A percentile compares a stretch with the other conserved stretches of the same genome.
These are phyloP conservation scores for Marisa cornuarietis DNA, from an alignment of 1,140 invertebrate genomes.

Conservation along the genomic window DNA sequence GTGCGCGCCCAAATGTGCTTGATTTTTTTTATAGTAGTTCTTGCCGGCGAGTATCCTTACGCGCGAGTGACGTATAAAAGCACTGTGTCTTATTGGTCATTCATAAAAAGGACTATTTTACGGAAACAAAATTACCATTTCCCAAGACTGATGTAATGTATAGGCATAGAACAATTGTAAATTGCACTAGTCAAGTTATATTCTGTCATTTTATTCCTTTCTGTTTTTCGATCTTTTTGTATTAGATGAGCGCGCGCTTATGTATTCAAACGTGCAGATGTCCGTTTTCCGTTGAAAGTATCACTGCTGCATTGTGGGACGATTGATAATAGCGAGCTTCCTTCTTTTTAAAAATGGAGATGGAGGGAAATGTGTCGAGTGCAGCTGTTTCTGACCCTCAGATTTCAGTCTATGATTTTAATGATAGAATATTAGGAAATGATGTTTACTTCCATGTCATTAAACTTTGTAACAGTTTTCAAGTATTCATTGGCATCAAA, in stretches of 20 bases:
- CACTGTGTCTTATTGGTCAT: slow-evolving; percentile 8
- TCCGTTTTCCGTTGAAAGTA: background rate
- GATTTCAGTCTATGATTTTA: slow-evolving; percentile 15
- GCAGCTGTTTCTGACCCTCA: background rate
- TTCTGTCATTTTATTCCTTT: background rate
- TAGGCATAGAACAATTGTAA: no score
- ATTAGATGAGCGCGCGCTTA: background rate
- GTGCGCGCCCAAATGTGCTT: background rate
- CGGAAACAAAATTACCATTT: no score
- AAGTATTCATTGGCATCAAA: slow-evolving; percentile 14
- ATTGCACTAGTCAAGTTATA: no score
- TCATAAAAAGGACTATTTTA: no score
- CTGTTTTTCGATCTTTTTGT: background rate
- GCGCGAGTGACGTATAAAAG: slow-evolving; percentile 1
- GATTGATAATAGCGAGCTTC: background rate
- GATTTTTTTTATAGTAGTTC: background rate
- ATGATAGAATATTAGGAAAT: slow-evolving; percentile 16
- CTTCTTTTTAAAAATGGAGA: background rate
- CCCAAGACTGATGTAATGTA: no score
- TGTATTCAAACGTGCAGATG: background rate
- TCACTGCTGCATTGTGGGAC: background rate
- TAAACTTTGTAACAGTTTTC: slow-evolving; percentile 21
- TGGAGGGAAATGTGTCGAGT: background rate
- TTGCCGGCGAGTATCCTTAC: background rate
- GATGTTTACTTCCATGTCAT: slow-evolving; percentile 22